Evolutionary conservation across 2,797 vertebrate species (phyloP).

Genomic region (Parauchenoglanis ngamensis): DNA sequence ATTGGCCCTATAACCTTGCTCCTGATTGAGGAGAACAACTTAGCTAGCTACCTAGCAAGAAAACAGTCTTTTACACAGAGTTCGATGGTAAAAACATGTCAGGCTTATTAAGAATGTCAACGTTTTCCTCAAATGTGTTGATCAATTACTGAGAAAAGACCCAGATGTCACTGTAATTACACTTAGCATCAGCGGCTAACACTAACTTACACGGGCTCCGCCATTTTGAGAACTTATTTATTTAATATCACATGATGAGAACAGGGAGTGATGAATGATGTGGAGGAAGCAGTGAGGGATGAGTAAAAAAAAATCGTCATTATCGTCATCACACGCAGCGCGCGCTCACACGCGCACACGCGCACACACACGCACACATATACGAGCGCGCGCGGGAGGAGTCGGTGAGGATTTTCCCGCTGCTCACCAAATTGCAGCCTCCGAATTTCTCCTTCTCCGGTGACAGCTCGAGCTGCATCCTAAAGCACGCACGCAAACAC

Average conservation of each 20-base stretch:
- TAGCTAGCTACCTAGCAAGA: neutral
- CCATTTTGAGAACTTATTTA: neutral
- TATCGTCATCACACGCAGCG: conserved; percentile 9
- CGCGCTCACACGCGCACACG: neutral
- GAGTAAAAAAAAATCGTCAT: neutral
- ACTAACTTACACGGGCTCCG: neutral
- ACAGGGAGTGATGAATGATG: neutral
- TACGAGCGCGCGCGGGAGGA: neutral
- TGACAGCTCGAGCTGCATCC: conserved; percentile 70
- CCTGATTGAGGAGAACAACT: neutral
- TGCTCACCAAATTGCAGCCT: conserved; percentile 41
- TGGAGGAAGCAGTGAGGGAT: neutral
- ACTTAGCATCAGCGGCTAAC: neutral
- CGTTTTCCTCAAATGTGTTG: neutral
- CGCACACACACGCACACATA: neutral
- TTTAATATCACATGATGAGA: neutral
- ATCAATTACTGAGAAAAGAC: neutral
- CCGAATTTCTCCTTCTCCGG: conserved; percentile 13
- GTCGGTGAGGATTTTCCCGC: conserved; percentile 53
- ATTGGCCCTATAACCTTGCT: neutral
- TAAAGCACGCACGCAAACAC: conserved; percentile 60
- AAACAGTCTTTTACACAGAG: neutral
- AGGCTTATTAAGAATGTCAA: neutral
- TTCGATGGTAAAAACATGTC: neutral
- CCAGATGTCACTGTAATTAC: neutral